A percentile compares a stretch with the other conserved stretches of the same genome.
Conservation (phyloP, 2,113 vertebrate genomes). For the Oncorhynchus masou region DNA sequence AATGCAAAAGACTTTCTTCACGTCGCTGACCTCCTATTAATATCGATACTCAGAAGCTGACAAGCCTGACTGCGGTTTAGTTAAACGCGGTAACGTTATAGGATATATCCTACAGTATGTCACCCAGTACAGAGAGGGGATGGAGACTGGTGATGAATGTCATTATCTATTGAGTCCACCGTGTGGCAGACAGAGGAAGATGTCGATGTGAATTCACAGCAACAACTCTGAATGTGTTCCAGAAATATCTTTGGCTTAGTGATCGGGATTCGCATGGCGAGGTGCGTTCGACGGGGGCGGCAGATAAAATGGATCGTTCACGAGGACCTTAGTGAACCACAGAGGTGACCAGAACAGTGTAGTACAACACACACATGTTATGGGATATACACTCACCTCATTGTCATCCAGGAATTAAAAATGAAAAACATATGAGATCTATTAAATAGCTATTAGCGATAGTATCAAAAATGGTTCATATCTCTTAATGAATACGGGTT, state of each 20-base stretch:
- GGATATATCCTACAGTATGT: too few species aligned
- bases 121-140: not conserved
- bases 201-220: slow-evolving; percentile 48
- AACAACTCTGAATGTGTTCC: slow-evolving; percentile 45
- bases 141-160: slow-evolving; percentile 41
- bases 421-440: too few species aligned
- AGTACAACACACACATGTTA: too few species aligned
- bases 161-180: slow-evolving; percentile 27
- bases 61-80: too few species aligned
- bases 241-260: slow-evolving; percentile 55
- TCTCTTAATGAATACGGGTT: too few species aligned
- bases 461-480: not conserved
- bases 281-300: slow-evolving; percentile 17
- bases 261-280: slow-evolving; percentile 29
- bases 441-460: too few species aligned
- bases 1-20: too few species aligned
- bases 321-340: slow-evolving; percentile 2
- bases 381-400: too few species aligned
- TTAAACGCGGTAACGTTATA: too few species aligned
- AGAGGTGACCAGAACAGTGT: not conserved
- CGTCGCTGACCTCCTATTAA: too few species aligned
- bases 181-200: slow-evolving; percentile 36
- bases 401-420: too few species aligned
- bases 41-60: too few species aligned
- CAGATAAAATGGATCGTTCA: slow-evolving; percentile 34